A percentile compares a stretch with the other conserved stretches of the same genome.
Conservation (phyloP, 2,113 vertebrate genomes). For the Psophia crepitans region DNA sequence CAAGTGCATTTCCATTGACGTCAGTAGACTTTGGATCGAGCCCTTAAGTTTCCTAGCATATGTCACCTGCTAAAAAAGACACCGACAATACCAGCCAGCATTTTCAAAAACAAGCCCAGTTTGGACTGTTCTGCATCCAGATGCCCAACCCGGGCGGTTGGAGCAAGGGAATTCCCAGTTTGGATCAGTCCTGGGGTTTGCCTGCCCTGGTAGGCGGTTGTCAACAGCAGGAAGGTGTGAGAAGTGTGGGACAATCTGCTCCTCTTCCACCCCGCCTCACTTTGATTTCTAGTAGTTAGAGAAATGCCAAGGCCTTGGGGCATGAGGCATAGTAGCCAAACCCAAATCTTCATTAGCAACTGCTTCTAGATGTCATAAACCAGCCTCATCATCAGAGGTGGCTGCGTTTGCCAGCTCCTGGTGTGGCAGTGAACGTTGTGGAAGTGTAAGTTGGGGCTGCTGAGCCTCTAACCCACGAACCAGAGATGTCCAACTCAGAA, state of each 20-base stretch:
- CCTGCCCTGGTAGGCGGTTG: too few species aligned
- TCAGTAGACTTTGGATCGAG: neutral
- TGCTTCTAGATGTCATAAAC: neutral
- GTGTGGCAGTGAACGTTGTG: too few species aligned
- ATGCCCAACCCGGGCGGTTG: neutral
- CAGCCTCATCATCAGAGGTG: neutral
- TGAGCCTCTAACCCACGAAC: neutral
- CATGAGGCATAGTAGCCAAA: neutral
- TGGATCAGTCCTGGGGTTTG: neutral
- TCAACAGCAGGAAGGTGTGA: neutral
- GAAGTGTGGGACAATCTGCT: neutral
- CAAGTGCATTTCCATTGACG: neutral
- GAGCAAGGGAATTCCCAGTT: neutral
- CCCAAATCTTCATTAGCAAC: neutral
- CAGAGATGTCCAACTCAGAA: neutral
- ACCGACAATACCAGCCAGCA: rapidly evolving
- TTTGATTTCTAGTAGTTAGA: neutral
- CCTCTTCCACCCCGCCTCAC: neutral
- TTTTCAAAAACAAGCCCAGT: neutral
- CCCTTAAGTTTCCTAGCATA: neutral
- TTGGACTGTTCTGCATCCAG: neutral
- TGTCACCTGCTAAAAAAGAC: neutral
- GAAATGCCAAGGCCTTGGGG: neutral
- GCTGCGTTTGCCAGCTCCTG: neutral
- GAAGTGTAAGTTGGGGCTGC: neutral